phyloP scores from a whole-genome alignment of 2,888 invertebrate genomes.

The Tethea ocularis region DNA sequence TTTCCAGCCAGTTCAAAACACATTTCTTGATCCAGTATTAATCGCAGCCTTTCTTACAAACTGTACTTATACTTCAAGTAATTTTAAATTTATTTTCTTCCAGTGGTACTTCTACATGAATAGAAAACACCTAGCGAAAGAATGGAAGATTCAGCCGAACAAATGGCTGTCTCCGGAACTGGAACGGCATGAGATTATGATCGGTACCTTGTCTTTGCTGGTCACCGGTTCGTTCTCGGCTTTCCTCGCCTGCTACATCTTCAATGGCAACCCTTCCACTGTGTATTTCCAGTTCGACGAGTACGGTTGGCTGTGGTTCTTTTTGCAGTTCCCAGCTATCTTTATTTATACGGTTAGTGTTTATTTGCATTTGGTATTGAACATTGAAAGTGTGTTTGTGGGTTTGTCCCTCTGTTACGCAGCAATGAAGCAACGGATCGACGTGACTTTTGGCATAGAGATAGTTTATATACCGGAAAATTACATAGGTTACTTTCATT shows the following conservation, averaged over 20 bases:
- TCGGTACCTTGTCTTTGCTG: constrained; percentile 84
- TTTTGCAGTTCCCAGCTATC: constrained; percentile 85
- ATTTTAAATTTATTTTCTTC: constrained; percentile 27
- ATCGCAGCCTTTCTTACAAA: too few relatives aligned
- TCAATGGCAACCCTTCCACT: constrained; percentile 86
- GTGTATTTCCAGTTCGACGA: constrained; percentile 86
- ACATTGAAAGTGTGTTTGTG: too few relatives aligned
- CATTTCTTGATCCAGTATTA: too few relatives aligned
- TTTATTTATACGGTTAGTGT: constrained; percentile 85
- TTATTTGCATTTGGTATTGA: neutral
- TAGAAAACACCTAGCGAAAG: constrained; percentile 83
- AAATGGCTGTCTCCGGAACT: constrained; percentile 87
- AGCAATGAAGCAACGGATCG: too few relatives aligned
- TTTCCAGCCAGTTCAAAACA: too few relatives aligned
- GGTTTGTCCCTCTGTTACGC: too few relatives aligned
- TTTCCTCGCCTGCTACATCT: constrained; percentile 85
- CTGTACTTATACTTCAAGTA: too few relatives aligned
- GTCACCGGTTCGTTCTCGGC: constrained; percentile 83
- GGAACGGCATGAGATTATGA: constrained; percentile 87
- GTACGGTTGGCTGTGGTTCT: constrained; percentile 86
- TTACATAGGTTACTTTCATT: too few relatives aligned
- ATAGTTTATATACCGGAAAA: too few relatives aligned
- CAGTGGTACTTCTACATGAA: constrained; percentile 90
- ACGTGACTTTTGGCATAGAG: too few relatives aligned
- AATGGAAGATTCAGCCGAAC: constrained; percentile 90